Evolutionary conservation across 1,140 invertebrate genomes (phyloP).

Genomic region (Diorhabda elongata): DNA sequence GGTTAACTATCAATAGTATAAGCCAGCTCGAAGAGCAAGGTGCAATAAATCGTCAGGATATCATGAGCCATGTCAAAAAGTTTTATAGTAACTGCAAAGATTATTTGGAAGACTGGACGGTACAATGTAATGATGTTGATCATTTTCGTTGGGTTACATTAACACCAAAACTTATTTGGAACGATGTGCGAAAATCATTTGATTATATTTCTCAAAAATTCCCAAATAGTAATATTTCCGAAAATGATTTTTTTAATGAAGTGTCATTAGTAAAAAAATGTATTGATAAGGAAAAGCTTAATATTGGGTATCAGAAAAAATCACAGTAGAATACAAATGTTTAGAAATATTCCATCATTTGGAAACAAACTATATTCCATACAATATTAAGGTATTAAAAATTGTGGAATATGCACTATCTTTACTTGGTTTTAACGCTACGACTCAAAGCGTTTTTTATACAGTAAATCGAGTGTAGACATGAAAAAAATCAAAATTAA

Average conservation of each 20-base stretch:
- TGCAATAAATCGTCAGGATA: constrained; percentile 20
- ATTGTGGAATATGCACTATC: no score
- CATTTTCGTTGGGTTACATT: constrained; percentile 12
- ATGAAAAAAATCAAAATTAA: no score
- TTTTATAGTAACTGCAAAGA: constrained; percentile 23
- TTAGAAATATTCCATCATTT: no score
- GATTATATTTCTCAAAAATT: constrained; percentile 17
- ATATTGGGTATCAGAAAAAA: neutral
- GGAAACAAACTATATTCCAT: no score
- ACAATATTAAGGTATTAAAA: no score
- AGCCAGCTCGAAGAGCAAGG: constrained; percentile 20
- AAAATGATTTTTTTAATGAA: constrained; percentile 26
- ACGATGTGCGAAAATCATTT: constrained; percentile 19
- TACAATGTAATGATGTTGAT: constrained; percentile 22
- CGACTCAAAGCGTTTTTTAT: no score
- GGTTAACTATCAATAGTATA: constrained; percentile 16
- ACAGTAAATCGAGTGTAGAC: no score
- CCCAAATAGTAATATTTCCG: constrained; percentile 21
- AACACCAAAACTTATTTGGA: constrained; percentile 10
- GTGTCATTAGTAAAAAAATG: constrained; percentile 24
- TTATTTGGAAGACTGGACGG: constrained; percentile 21
- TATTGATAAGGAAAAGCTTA: constrained; percentile 22
- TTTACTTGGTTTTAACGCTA: no score
- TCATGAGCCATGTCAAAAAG: constrained; percentile 20
- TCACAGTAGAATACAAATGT: no score